Percentiles rank a stretch among this genome's conserved stretches.
Evolutionary conservation across 1,140 invertebrate genomes (phyloP).

Genomic region (Heliothis virescens): DNA sequence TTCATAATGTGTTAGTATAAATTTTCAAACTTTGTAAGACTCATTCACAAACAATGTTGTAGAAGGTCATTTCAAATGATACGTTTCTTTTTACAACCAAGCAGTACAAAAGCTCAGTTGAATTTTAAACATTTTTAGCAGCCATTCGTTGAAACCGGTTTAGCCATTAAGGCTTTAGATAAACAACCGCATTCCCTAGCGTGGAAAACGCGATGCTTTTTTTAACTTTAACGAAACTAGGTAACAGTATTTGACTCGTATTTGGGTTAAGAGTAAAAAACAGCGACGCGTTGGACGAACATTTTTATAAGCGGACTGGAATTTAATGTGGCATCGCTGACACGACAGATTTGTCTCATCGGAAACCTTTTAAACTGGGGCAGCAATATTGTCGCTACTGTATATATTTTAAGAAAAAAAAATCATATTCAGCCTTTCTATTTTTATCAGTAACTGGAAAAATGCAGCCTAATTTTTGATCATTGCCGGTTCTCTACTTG

Average conservation of each 20-base stretch:
- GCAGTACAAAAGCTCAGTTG: constrained; percentile 1
- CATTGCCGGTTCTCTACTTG: too few species aligned
- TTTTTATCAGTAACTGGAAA: too few species aligned
- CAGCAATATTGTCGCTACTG: too few species aligned
- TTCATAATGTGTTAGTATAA: neutral
- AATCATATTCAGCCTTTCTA: too few species aligned
- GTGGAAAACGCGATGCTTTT: constrained; percentile 12
- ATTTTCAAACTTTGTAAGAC: neutral
- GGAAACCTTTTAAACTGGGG: neutral
- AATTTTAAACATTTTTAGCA: constrained; percentile 1
- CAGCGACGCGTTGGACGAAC: neutral
- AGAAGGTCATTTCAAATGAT: neutral
- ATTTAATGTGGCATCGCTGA: neutral
- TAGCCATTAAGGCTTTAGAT: constrained; percentile 25
- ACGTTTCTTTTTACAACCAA: neutral
- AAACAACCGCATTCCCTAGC: constrained; percentile 24
- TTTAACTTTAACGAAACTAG: constrained; percentile 3
- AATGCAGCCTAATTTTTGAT: too few species aligned
- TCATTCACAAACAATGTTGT: too few species aligned
- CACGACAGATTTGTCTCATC: neutral
- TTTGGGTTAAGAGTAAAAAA: neutral
- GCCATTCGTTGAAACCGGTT: neutral
- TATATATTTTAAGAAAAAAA: too few species aligned
- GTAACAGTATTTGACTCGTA: constrained; percentile 6
- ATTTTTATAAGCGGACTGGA: neutral